Evolutionary conservation across 1,140 invertebrate genomes (phyloP), one percentile per base, ranked within the genome.

Genomic region (Scaptomyza hsui): DNA sequence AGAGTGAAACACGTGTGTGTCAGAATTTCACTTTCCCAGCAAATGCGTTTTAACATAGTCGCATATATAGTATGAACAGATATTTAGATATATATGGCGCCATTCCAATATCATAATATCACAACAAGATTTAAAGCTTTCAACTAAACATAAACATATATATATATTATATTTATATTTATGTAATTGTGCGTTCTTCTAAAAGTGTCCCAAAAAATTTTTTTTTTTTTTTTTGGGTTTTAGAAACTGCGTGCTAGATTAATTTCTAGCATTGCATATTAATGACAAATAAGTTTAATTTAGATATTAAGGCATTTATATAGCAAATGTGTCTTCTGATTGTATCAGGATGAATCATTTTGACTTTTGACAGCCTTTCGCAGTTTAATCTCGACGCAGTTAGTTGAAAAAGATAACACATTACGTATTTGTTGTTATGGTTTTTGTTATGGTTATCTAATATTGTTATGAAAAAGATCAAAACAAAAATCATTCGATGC

Each of bases 1-100:
- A n/a, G 15, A 44, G 26, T 2, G 12, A 48, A 21, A 49, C 56
- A 60, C 47, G 64, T 68, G 47, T 68, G 47, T 47, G 64, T 68
- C 64, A 60, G 18, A 68, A 48, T 51, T 35, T 16, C 15, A 10
- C 53, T 51, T 35, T 16, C 15, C 15, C 53, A 55, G 35, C 15
- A 48, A 56, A 64, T 64, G 62, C 62, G 51, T 64, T 63, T 48
- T 12, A 39, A 39, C 19, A 39, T 53, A 21, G 0, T 2, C 1
- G 12, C 4, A 37, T n/a, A 37, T 12, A 45, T 19, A 29, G 7
- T 18, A 55, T 21, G 37, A 18, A 15, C 13, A 37, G 2, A 6
- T n/a, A n/a, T n/a, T n/a, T n/a, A n/a, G n/a, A n/a, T n/a, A n/a
- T n/a, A 35, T 56, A 65, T 65, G 49, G 49, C 51, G 61, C 18